Conservation (phyloP, 1,140 invertebrate genomes). For the Apis cerana region DNA sequence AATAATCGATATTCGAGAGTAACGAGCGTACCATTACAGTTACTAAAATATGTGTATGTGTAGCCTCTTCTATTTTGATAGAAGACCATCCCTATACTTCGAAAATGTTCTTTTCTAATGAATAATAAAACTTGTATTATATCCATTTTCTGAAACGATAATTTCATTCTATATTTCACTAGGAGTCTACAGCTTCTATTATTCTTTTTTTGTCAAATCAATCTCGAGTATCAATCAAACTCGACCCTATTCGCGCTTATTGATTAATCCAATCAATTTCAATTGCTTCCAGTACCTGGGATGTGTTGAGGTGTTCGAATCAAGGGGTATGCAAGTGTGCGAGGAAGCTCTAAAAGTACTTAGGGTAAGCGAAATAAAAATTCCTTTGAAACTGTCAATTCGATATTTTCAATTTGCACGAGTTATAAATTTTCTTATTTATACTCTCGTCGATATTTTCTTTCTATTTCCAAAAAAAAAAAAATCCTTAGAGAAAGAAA, state of each 20-base stretch:
- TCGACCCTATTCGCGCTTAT: neutral
- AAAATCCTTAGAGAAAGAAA: neutral
- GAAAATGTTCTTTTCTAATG: neutral
- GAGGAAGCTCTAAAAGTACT: slow-evolving; percentile 98
- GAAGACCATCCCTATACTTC: neutral
- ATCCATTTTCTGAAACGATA: too few species aligned
- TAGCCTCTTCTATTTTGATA: neutral
- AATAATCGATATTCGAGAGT: slow-evolving; percentile 10
- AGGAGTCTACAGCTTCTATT: neutral
- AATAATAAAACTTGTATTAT: too few species aligned
- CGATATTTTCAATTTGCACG: too few species aligned
- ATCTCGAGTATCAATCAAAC: neutral
- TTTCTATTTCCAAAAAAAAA: too few species aligned
- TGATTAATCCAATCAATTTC: slow-evolving; percentile 16
- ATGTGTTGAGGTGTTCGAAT: slow-evolving; percentile 99
- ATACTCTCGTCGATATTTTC: neutral
- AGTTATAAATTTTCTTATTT: too few species aligned
- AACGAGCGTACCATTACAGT: neutral
- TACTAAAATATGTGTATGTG: too few species aligned
- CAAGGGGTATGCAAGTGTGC: slow-evolving; percentile 99
- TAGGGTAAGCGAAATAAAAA: slow-evolving; percentile 85
- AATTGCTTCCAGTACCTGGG: slow-evolving; percentile 91
- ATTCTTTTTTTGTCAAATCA: neutral
- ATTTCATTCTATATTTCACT: neutral
- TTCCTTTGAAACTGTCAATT: neutral